phyloP scores from a whole-genome alignment of 2,888 invertebrate genomes.

The Sphaerophoria taeniata region DNA sequence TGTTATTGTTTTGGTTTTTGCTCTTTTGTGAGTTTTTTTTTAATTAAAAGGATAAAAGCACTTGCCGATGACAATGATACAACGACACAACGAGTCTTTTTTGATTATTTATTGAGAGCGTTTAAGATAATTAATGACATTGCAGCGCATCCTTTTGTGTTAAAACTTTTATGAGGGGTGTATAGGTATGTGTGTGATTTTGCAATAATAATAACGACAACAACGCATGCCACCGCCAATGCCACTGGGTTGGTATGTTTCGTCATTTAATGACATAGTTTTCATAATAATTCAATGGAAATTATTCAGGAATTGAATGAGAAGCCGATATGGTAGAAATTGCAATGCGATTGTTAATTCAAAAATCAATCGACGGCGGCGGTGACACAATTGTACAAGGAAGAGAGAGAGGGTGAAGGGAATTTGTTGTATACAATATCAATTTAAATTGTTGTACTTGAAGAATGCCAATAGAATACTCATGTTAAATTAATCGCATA shows the following conservation, averaged over 20 bases:
- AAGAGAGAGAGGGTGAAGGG: neutral
- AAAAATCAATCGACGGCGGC: neutral
- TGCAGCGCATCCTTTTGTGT: constrained; percentile 38
- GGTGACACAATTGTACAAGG: neutral
- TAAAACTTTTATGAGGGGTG: constrained; percentile 23
- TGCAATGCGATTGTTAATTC: constrained; percentile 3
- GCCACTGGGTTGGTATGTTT: constrained; percentile 20
- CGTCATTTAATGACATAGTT: constrained; percentile 57
- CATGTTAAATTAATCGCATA: constrained; percentile 2
- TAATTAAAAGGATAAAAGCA: constrained; percentile 68
- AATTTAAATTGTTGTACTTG: constrained; percentile 39
- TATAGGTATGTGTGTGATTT: constrained; percentile 13
- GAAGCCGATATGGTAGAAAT: neutral
- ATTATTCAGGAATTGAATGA: constrained; percentile 30
- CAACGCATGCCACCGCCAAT: neutral
- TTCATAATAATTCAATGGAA: constrained; percentile 54
- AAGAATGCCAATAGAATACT: constrained; percentile 43
- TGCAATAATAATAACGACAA: constrained; percentile 29
- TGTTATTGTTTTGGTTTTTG: constrained; percentile 1
- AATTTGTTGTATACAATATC: constrained; percentile 54
- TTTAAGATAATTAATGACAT: constrained; percentile 70
- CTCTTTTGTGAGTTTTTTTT: constrained; percentile 26
- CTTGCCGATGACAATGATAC: constrained; percentile 16
- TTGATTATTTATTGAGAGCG: constrained; percentile 68
- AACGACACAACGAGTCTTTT: constrained; percentile 9